A percentile compares a stretch with the other conserved stretches of the same genome.
phyloP scores from a whole-genome alignment of 1,140 invertebrate species.

The Vollenhovia emeryi region DNA sequence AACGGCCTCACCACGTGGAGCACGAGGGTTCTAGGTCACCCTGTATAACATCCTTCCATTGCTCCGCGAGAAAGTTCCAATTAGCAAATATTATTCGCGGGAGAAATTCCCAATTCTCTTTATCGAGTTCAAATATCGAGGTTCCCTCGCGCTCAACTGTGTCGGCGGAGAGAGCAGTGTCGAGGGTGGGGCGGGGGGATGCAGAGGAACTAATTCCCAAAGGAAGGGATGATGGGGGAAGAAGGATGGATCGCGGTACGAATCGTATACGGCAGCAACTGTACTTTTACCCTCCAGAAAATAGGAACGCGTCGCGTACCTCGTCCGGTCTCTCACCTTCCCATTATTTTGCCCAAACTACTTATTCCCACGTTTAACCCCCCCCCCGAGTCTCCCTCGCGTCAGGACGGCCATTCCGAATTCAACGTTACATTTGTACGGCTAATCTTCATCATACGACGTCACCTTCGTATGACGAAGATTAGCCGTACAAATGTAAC shows the following conservation, averaged over 20 bases:
- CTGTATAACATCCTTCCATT: conserved; percentile 33
- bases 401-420: not conserved
- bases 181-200: not conserved
- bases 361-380: not conserved
- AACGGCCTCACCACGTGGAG: not conserved
- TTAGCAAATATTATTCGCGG: conserved; percentile 49
- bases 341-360: not conserved
- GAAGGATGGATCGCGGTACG: not conserved
- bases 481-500: not conserved
- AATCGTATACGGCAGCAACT: not conserved
- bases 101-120: conserved; percentile 47
- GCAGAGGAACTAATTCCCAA: conserved; percentile 3
- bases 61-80: conserved; percentile 32
- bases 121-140: conserved; percentile 47
- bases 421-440: not conserved
- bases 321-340: not conserved
- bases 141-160: not conserved
- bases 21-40: conserved; percentile 35
- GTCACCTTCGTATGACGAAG: not conserved
- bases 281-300: conserved; percentile 15
- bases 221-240: not conserved
- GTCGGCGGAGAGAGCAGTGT: not conserved
- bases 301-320: not conserved
- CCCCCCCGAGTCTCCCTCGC: not conserved
- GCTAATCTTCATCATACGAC: not conserved